These are phyloP conservation scores for Anguilla megastoma DNA, from an alignment of 2,797 vertebrate species.

Conservation along the genomic window DNA sequence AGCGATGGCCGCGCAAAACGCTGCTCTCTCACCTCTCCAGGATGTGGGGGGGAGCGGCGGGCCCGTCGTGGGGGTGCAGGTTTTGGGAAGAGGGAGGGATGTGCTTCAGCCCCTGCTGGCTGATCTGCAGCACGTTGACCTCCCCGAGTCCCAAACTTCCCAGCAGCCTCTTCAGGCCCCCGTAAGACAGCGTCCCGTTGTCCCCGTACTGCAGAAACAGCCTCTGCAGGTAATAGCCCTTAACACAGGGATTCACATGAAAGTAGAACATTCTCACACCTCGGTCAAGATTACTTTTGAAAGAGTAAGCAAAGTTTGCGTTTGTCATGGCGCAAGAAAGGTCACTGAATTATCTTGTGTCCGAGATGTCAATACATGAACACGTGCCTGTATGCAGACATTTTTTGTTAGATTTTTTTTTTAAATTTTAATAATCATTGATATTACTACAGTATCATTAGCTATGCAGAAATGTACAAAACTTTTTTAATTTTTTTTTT, in stretches of 20 bases:
- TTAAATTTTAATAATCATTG: not conserved
- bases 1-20: no score
- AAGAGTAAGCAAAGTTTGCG: not conserved
- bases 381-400: not conserved
- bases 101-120: slow-evolving; percentile 61
- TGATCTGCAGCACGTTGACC: slow-evolving; percentile 72
- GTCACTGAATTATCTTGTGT: not conserved
- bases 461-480: not conserved
- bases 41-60: slow-evolving; percentile 51
- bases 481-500: not conserved
- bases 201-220: slow-evolving; percentile 77
- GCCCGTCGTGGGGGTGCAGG: slow-evolving; percentile 54
- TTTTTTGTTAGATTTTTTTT: not conserved
- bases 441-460: not conserved
- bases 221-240: slow-evolving; percentile 76
- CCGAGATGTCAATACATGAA: not conserved
- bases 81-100: slow-evolving; percentile 59
- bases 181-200: slow-evolving; percentile 71
- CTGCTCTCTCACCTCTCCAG: slow-evolving; percentile 37
- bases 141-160: slow-evolving; percentile 77
- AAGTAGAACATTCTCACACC: not conserved
- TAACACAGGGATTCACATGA: slow-evolving; percentile 58
- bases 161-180: slow-evolving; percentile 73
- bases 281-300: not conserved
- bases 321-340: not conserved